Evolutionary conservation across 2,113 vertebrate species (phyloP).

Genomic region (Ardeotis arabs): DNA sequence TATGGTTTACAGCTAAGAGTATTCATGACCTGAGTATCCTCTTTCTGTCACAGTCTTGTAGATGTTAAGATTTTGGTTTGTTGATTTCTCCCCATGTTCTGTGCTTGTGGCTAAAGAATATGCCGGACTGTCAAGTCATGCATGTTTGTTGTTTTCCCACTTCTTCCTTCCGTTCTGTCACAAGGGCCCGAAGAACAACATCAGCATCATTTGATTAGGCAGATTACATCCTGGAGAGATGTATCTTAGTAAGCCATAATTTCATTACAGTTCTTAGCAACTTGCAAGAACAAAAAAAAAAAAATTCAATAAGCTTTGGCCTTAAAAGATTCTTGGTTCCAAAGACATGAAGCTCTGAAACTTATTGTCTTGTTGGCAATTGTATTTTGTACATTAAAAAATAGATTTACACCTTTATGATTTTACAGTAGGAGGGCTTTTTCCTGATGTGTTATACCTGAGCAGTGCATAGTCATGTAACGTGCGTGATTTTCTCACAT

Average conservation of each 20-base stretch:
- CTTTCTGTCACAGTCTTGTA: neutral
- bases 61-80: neutral
- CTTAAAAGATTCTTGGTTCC: neutral
- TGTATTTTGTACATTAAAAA: constrained; percentile 1
- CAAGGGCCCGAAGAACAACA: neutral
- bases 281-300: neutral
- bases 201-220: neutral
- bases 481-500: neutral
- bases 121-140: neutral
- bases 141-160: neutral
- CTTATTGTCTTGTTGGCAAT: neutral
- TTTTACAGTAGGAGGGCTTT: neutral
- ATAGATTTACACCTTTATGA: neutral
- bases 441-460: neutral
- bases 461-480: neutral
- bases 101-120: neutral
- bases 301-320: neutral
- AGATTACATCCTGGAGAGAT: neutral
- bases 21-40: neutral
- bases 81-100: neutral
- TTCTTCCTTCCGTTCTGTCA: neutral
- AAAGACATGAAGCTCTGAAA: neutral
- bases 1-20: neutral
- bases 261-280: constrained; percentile 2
- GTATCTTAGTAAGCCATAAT: neutral